A percentile compares a stretch with the other conserved stretches of the same genome.
Evolutionary conservation across 2,113 vertebrate genomes (phyloP).

Genomic region (Lepisosteus oculatus): DNA sequence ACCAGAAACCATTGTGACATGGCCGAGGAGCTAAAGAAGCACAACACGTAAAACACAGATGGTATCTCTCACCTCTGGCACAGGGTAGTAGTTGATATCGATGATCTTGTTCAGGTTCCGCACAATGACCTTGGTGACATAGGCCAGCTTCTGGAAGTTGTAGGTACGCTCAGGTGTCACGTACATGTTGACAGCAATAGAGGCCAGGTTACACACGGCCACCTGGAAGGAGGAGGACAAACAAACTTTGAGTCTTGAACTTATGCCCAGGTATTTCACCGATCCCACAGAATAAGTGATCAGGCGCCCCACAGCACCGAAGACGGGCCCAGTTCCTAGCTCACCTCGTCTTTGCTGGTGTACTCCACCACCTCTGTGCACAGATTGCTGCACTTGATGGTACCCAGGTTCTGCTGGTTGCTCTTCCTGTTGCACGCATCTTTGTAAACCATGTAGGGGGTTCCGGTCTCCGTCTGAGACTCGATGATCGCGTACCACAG

Average conservation of each 20-base stretch:
- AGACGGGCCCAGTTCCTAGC: background rate
- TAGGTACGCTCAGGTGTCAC: constrained; percentile 82
- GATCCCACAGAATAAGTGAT: too few species aligned
- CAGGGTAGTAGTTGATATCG: constrained; percentile 94
- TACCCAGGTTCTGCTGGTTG: constrained; percentile 96
- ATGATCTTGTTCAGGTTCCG: constrained; percentile 96
- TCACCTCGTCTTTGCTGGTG: constrained; percentile 89
- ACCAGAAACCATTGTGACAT: background rate
- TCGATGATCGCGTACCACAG: constrained; percentile 94
- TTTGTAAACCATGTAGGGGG: constrained; percentile 96
- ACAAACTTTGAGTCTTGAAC: too few species aligned
- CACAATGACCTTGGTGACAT: constrained; percentile 89
- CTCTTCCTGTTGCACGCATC: constrained; percentile 95
- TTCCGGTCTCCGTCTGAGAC: constrained; percentile 94
- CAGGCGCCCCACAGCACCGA: background rate
- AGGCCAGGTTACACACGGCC: constrained; percentile 93
- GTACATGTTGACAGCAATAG: constrained; percentile 94
- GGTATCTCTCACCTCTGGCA: constrained; percentile 74
- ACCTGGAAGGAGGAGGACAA: constrained; percentile 61
- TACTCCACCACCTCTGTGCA: constrained; percentile 94
- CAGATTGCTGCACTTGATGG: constrained; percentile 94
- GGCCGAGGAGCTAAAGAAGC: too few species aligned
- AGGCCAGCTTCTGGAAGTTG: constrained; percentile 83
- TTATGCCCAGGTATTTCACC: too few species aligned
- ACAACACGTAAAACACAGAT: background rate